Base-by-base conservation (phyloP, 2,888 invertebrate genomes). In the Andrena chrysosceles region DNA sequence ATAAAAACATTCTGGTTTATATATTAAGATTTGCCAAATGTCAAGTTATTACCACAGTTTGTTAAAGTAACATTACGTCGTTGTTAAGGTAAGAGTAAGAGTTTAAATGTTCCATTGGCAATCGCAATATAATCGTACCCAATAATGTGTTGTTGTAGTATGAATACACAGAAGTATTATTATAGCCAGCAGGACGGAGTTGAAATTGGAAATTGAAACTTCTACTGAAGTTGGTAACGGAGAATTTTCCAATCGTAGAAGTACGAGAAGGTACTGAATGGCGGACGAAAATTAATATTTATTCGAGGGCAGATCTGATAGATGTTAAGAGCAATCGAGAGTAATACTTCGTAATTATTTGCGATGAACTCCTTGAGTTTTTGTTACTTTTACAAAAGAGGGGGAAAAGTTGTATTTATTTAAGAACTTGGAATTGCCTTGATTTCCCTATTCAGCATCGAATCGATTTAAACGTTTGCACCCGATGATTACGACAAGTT, bases 341-440 rank as follows among this genome's bases (percentile, higher is more conserved):
- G 31, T 16, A 66, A 64, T 60, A 49, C 64, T 66, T 66, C 20
- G 78, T 52, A 70, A 64, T 60, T 59, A 69, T 66, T 70, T 31
- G 78, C 59, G 52, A 29, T 3, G 49, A 70, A 60, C 48, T 49
- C 26, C 48, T n/a, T 26, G 33, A 16, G 29, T 49, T 64, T 42
- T 70, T 60, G 59, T 79, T 77, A 29, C 64, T 31, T 20, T 20
- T 23, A 23, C 20, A 31, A 31, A 10, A 8, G 35, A 42, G 20
- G 13, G 42, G 2, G 42, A 42, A 16, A 20, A 29, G 64, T 80
- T 80, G 26, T 66, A 71, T 78, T 80, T 77, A 78, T 80, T 70
- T 71, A 77, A 78, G 79, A 80, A 78, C 59, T 66, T 48, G 35
- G 42, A 70, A 78, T 78, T 80, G 56, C 79, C 79, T 54, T 31